These are phyloP conservation scores for Geopemphigus sp. DNA, from an alignment of 1,140 invertebrate genomes.

Conservation along the genomic window DNA sequence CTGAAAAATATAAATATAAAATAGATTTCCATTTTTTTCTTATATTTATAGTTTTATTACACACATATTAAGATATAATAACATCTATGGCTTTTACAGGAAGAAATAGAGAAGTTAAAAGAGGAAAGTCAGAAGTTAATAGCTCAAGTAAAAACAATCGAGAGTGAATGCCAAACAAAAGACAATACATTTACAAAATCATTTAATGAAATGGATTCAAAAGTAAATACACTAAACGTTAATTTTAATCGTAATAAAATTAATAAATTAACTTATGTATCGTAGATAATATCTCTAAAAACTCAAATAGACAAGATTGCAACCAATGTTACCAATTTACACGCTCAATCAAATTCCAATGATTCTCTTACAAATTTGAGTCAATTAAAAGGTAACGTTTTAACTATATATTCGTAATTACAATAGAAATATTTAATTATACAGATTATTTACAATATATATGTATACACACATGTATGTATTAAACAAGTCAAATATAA, in stretches of 20 bases:
- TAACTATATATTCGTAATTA: neutral
- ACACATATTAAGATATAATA: neutral
- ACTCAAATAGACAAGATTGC: constrained; percentile 39
- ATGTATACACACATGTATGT: no score
- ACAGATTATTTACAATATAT: neutral
- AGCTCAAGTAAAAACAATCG: constrained; percentile 33
- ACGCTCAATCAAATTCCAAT: constrained; percentile 20
- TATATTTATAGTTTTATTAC: no score
- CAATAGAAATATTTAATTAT: no score
- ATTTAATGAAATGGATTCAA: constrained; percentile 10
- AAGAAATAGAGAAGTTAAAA: constrained; percentile 27
- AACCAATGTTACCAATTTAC: constrained; percentile 44
- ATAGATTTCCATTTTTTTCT: no score
- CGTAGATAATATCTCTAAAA: constrained; percentile 3
- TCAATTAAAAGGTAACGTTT: constrained; percentile 32
- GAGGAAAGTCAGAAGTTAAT: constrained; percentile 17
- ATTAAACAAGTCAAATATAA: no score
- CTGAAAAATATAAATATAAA: no score
- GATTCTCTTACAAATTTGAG: neutral
- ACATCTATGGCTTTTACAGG: neutral
- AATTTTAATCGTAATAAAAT: neutral
- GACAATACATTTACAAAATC: constrained; percentile 12
- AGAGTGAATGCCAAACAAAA: constrained; percentile 3
- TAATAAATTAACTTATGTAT: neutral
- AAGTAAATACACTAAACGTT: constrained; percentile 17